Percentiles rank a stretch among this genome's conserved stretches.
Conservation (phyloP, 2,113 vertebrate species). For the Piprites chloris region DNA sequence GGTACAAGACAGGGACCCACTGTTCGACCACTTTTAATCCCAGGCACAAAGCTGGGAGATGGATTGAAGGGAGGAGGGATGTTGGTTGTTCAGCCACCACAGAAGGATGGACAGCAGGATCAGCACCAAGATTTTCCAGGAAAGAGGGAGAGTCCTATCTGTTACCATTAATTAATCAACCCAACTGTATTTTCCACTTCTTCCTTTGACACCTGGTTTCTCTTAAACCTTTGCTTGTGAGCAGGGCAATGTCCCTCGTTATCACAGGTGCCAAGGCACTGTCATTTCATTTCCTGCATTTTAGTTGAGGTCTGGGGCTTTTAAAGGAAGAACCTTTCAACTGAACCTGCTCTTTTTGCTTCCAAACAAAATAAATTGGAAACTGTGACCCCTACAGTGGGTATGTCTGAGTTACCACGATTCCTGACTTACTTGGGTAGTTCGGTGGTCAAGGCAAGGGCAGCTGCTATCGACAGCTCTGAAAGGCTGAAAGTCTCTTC, state of each 20-base stretch:
- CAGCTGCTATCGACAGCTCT: slow-evolving; percentile 74
- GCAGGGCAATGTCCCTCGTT: neutral
- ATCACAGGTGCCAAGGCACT: neutral
- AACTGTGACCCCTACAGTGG: neutral
- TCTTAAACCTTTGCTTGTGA: neutral
- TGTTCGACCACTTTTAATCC: neutral
- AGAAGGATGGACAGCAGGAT: neutral
- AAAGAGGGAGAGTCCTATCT: neutral
- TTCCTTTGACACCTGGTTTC: neutral
- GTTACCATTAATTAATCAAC: neutral
- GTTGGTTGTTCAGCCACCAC: neutral
- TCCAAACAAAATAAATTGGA: accelerated
- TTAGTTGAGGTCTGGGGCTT: neutral
- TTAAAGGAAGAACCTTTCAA: neutral
- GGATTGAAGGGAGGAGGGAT: neutral
- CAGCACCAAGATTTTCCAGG: neutral
- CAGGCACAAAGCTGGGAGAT: neutral
- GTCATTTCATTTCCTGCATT: neutral
- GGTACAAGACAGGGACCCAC: neutral
- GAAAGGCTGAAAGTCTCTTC: slow-evolving; percentile 66
- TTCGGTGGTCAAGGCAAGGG: slow-evolving; percentile 68
- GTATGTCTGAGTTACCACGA: accelerated
- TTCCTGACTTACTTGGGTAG: slow-evolving; percentile 52
- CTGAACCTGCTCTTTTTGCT: neutral
- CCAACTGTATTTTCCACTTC: neutral